phyloP scores from a whole-genome alignment of 92 coral and sea anemone genomes.

The Umimayanthus kanabou region DNA sequence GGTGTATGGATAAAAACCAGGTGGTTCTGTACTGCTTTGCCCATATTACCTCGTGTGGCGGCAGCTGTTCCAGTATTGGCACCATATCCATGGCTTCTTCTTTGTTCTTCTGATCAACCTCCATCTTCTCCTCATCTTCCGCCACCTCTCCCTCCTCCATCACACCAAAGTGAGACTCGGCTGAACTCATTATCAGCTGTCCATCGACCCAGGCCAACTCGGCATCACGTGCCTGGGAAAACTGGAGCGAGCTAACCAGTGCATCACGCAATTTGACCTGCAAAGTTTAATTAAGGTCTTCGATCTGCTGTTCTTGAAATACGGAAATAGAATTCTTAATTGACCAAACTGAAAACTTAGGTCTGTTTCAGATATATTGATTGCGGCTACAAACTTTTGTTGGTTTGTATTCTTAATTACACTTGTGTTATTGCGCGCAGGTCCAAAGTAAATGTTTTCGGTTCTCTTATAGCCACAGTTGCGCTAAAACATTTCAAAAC shows the following conservation, averaged over 20 bases:
- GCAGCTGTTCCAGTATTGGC: conserved; percentile 82
- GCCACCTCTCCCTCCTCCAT: conserved; percentile 64
- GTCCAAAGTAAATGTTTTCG: too few species aligned
- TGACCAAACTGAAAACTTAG: too few species aligned
- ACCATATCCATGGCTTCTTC: conserved; percentile 82
- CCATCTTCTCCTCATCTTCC: conserved; percentile 85
- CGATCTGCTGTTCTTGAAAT: not conserved
- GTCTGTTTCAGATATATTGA: too few species aligned
- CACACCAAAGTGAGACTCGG: conserved; percentile 68
- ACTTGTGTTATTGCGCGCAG: too few species aligned
- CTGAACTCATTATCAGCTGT: conserved; percentile 80
- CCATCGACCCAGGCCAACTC: conserved; percentile 99
- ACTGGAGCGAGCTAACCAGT: conserved; percentile 94
- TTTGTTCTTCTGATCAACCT: conserved; percentile 64
- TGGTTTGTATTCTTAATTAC: too few species aligned
- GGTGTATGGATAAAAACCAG: too few species aligned
- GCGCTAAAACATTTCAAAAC: too few species aligned
- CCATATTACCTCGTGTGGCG: conserved; percentile 63
- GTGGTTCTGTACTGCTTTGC: too few species aligned
- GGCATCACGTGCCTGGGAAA: conserved; percentile 97
- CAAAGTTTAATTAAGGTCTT: not conserved
- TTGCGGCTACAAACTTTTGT: too few species aligned
- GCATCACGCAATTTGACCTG: conserved; percentile 99
- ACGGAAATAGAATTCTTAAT: too few species aligned
- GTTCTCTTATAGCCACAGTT: too few species aligned